phyloP scores from a whole-genome alignment of 2,888 invertebrate species.

The Asteroscopus sphinx region DNA sequence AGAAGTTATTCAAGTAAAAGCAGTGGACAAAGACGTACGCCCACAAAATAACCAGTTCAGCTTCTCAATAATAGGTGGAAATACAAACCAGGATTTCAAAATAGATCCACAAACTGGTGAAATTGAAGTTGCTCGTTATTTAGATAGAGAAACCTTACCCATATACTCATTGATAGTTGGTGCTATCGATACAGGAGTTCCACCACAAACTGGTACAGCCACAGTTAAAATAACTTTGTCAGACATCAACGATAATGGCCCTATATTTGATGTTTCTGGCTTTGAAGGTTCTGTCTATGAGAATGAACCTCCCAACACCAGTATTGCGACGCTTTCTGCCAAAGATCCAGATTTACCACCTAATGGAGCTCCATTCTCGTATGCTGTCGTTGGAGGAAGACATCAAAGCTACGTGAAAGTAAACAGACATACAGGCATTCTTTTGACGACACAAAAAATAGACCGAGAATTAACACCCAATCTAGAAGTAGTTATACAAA shows the following conservation, averaged over 20 bases:
- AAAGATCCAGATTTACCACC: conserved; percentile 97
- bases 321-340: conserved; percentile 95
- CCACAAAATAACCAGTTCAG: conserved; percentile 97
- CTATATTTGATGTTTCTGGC: conserved; percentile 93
- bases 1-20: conserved; percentile 94
- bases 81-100: conserved; percentile 95
- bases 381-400: conserved; percentile 93
- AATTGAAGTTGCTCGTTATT: conserved; percentile 92
- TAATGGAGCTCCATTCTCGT: conserved; percentile 97
- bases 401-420: conserved; percentile 94
- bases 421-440: conserved; percentile 94
- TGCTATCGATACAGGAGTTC: conserved; percentile 96
- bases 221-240: conserved; percentile 94
- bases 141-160: conserved; percentile 95
- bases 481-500: conserved; percentile 94
- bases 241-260: conserved; percentile 98
- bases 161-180: conserved; percentile 94
- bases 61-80: conserved; percentile 96
- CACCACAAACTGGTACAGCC: conserved; percentile 97
- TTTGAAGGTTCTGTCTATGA: conserved; percentile 95
- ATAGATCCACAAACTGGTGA: conserved; percentile 96
- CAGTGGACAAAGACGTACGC: conserved; percentile 97
- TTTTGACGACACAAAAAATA: conserved; percentile 94
- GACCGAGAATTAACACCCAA: conserved; percentile 95
- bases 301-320: conserved; percentile 95